Conservation (phyloP, 2,113 vertebrate species). For the Lathamus discolor region DNA sequence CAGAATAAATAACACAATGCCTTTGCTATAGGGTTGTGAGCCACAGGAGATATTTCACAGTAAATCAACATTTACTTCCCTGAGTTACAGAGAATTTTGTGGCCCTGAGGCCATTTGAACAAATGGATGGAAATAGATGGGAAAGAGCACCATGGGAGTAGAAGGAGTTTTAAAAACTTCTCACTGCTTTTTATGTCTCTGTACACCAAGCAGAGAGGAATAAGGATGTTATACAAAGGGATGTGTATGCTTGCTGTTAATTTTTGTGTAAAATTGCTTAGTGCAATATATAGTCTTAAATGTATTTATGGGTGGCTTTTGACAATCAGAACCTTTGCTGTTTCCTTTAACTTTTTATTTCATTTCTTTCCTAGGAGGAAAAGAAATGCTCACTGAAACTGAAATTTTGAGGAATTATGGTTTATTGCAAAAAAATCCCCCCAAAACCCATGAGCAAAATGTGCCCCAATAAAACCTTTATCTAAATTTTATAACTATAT, state of each 20-base stretch:
- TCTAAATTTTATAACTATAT: background rate
- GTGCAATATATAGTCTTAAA: background rate
- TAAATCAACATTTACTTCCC: background rate
- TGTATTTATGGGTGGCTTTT: background rate
- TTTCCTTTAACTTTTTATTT: background rate
- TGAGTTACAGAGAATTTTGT: background rate
- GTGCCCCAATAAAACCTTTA: background rate
- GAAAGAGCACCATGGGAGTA: background rate
- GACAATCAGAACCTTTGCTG: background rate
- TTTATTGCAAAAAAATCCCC: background rate
- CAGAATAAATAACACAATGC: background rate
- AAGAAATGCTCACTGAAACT: background rate
- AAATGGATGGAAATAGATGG: background rate
- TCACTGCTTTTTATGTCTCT: background rate
- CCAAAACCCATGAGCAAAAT: background rate
- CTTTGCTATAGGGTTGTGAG: background rate
- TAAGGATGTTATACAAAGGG: background rate
- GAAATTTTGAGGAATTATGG: background rate
- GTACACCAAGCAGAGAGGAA: rapidly evolving
- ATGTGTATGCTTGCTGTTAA: background rate
- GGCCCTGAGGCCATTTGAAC: background rate
- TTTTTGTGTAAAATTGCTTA: background rate
- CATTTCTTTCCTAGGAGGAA: background rate
- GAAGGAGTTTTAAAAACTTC: background rate
- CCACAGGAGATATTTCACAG: background rate